Conservation (phyloP, 2,797 vertebrate species). For the Neosilurus hyrtlii region DNA sequence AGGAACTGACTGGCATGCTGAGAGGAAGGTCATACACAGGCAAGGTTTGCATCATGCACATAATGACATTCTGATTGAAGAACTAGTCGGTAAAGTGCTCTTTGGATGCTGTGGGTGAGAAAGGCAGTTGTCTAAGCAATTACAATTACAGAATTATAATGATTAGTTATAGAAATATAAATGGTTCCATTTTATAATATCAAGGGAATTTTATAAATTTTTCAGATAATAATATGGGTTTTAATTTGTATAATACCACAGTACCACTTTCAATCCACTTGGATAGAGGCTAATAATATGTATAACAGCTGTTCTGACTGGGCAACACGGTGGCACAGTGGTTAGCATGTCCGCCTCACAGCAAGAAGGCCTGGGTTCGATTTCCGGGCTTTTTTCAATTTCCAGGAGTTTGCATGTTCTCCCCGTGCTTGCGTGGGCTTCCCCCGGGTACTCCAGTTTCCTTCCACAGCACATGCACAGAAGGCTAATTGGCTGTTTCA, state of each 20-base stretch:
- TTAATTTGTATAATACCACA: neutral
- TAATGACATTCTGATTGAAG: slow-evolving; percentile 11
- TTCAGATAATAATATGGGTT: neutral
- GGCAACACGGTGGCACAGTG: too few species aligned
- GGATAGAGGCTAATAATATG: neutral
- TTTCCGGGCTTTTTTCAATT: too few species aligned
- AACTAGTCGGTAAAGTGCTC: slow-evolving; percentile 5
- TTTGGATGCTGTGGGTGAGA: neutral
- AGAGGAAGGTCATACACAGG: slow-evolving; percentile 9
- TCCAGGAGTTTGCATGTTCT: too few species aligned
- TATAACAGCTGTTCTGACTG: neutral
- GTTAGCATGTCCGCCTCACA: too few species aligned
- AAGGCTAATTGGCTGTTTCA: too few species aligned
- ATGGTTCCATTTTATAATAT: neutral
- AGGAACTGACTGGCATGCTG: neutral
- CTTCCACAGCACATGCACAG: too few species aligned
- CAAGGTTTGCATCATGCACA: slow-evolving; percentile 18
- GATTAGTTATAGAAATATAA: neutral
- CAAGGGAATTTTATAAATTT: too few species aligned
- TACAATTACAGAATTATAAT: neutral
- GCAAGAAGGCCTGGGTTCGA: too few species aligned
- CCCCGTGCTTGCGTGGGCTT: too few species aligned
- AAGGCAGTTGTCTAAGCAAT: neutral
- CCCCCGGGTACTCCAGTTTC: too few species aligned
- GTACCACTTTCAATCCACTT: neutral